phyloP scores from a whole-genome alignment of 1,140 invertebrate genomes.

The Myzus persicae region DNA sequence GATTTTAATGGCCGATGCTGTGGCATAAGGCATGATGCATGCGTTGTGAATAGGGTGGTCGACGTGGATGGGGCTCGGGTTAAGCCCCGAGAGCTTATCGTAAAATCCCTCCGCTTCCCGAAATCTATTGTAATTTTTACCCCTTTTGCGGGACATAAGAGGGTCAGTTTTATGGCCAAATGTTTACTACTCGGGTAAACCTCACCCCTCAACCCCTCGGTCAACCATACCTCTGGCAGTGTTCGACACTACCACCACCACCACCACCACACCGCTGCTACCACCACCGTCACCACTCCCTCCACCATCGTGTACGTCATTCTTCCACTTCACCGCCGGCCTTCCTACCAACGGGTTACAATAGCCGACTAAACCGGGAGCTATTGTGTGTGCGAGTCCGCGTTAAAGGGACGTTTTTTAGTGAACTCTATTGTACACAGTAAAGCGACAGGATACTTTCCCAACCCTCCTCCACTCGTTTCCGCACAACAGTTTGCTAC shows the following conservation, averaged over 20 bases:
- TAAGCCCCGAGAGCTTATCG: conserved; percentile 57
- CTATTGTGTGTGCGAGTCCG: conserved; percentile 35
- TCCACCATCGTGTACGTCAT: background rate
- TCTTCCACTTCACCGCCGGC: background rate
- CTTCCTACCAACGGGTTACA: conserved; percentile 43
- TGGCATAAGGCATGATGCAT: conserved; percentile 56
- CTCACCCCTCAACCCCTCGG: conserved; percentile 52
- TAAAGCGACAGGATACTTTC: conserved; percentile 52
- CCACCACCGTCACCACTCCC: background rate
- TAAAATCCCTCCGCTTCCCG: conserved; percentile 48
- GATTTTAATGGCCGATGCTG: conserved; percentile 58
- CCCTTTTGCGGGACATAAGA: conserved; percentile 58
- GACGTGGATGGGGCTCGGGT: conserved; percentile 36
- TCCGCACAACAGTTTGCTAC: conserved; percentile 45
- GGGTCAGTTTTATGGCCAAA: conserved; percentile 59
- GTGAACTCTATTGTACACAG: conserved; percentile 49
- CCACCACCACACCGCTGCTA: conserved; percentile 3
- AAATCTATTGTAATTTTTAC: conserved; percentile 59
- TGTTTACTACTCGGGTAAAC: conserved; percentile 59
- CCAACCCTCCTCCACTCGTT: conserved; percentile 5
- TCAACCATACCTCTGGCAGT: conserved; percentile 46
- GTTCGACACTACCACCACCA: conserved; percentile 50
- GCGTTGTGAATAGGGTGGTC: conserved; percentile 14
- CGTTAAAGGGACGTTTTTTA: conserved; percentile 56
- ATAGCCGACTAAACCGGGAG: conserved; percentile 34